Conservation (phyloP, 2,888 invertebrate genomes). For the Drosophila barbarae region DNA sequence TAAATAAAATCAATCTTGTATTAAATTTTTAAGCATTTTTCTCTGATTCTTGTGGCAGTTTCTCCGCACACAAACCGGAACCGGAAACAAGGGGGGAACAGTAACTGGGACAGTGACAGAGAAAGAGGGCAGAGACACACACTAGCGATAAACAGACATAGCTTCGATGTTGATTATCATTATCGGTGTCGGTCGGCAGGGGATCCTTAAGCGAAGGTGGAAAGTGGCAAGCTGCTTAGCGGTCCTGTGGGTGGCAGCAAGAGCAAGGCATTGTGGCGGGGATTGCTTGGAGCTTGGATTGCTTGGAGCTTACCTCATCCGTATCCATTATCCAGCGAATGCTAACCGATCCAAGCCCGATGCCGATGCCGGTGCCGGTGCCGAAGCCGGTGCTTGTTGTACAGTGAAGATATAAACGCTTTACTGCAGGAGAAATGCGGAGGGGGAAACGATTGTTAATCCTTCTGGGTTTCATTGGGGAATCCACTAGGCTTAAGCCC, state of each 20-base stretch:
- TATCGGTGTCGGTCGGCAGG: constrained; percentile 26
- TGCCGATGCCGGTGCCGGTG: background rate
- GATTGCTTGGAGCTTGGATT: background rate
- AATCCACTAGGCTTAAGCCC: background rate
- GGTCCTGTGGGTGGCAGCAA: constrained; percentile 58
- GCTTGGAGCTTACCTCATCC: constrained; percentile 28
- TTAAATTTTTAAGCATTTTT: background rate
- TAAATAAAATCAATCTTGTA: background rate
- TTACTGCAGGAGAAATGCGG: constrained; percentile 16
- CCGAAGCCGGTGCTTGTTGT: background rate
- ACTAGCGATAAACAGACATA: constrained; percentile 38
- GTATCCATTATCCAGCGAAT: constrained; percentile 1
- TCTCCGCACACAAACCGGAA: constrained; percentile 6
- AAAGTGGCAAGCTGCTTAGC: constrained; percentile 15
- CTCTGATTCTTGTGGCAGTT: background rate
- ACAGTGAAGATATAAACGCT: constrained; percentile 2
- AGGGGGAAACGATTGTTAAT: constrained; percentile 14
- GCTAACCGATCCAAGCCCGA: constrained; percentile 1
- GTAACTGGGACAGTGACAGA: constrained; percentile 7
- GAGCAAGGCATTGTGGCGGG: constrained; percentile 35
- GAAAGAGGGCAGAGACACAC: constrained; percentile 17
- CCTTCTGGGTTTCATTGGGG: background rate
- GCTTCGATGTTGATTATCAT: constrained; percentile 30
- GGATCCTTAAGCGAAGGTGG: constrained; percentile 19
- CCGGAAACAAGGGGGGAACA: constrained; percentile 6